Base-by-base conservation (phyloP, 2,888 invertebrate genomes). In the Drosophila phalerata region DNA sequence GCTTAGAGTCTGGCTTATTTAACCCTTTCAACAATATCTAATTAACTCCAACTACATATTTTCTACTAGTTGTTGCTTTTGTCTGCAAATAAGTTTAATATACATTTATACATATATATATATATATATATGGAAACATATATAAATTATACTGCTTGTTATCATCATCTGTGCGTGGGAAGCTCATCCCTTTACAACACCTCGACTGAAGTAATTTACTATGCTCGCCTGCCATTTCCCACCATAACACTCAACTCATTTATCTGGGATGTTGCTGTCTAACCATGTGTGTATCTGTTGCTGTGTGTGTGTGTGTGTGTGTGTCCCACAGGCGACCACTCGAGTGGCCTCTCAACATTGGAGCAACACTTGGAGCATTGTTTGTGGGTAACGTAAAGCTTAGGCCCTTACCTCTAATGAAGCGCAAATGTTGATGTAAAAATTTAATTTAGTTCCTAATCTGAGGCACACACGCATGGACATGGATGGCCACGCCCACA, bases 351-450 rank as follows among this genome's bases (percentile, higher is more conserved):
- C 75, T 79, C 78, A 75, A 68, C 77, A 64, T 65, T 64, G 66
- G 43, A 79, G 86, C 78, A 78, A 86, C 81, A 76, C 81, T 82
- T 80, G 78, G 38, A 40, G 73, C 77, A 75, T 58, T 73, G 74
- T 48, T 45, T 45, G 58, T 34, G 15, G 48, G 19, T 28, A 30
- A 38, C 40, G 48, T 19, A 38, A 49, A 49, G 72, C 38, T 53
- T 58, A 13, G 49, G 65, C 64, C 71, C 79, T 75, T 69, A 60
- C 66, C 82, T 82, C 85, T 85, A 87, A 87, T 85, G 88, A 87
- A 87, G 88, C 84, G 73, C 85, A 85, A 85, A 85, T 85, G 84
- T 82, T 85, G 88, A 82, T 87, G 88, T 85, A 85, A 87, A 85
- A 85, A 85, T 85, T 87, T 85, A 85, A 85, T 85, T 85, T 85